Evolutionary conservation across 1,140 invertebrate genomes (phyloP), one percentile per base, ranked within the genome.

Genomic region (Lasioglossum albipes): DNA sequence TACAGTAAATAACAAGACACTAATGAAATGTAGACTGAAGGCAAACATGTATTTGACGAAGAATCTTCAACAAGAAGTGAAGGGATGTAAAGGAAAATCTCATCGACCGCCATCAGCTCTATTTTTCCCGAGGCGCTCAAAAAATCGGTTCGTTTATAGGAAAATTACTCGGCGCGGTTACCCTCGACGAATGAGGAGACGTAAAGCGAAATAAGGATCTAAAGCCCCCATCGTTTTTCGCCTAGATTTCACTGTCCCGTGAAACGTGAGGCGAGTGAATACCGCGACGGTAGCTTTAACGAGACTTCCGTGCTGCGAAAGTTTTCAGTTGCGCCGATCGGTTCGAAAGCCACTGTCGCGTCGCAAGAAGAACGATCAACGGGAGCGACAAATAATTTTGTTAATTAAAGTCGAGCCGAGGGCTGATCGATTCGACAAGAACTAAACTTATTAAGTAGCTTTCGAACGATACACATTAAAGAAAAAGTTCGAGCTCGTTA

Each of bases 101-200:
- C 9, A 13, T 31, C 61, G 59, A 61, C 2, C 6, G n/a, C 4
- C 9, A 16, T 7, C 27, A 62, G 16, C 1, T 16, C 61, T 62
- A n/a, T 59, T 62, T 13, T 31, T 62, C 61, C 10, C 9, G 61
- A 52, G 16, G 49, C 16, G 22, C 7, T 45, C 41, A 3, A 20
- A 18, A 45, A 65, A 52, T 74, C 59, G 64, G 27, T 65, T 65
- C 45, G 45, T 20, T 22, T 74, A 49, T 36, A 49, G 36, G 42
- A 18, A 65, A 45, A 75, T 75, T 75, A 75, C 27, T 49, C 22
- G 42, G 6, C 2, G n/a, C 41, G 16, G 20, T 27, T 74, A 45
- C 42, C 6, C 41, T 42, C 41, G 27, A 64, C 27, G 62, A 27
- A 62, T 4, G 52, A 7, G 13, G n/a, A 16, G 27, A 7, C 22